Evolutionary conservation across 2,797 vertebrate genomes (phyloP).

Genomic region (Pelobates cultripes): DNA sequence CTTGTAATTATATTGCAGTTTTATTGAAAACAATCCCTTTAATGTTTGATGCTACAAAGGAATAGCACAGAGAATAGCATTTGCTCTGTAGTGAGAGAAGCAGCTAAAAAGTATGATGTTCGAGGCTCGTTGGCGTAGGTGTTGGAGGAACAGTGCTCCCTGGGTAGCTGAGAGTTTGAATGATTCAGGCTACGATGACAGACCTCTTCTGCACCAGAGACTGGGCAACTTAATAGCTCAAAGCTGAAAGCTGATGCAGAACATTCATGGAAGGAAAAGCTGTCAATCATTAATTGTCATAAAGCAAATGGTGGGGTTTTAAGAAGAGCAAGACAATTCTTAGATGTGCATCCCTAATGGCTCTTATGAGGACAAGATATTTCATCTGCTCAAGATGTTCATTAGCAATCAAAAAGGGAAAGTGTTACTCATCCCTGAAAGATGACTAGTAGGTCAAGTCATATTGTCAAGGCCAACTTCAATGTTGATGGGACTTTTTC

Average conservation of each 20-base stretch:
- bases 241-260: not conserved
- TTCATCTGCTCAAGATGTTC: too few species aligned
- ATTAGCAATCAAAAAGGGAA: too few species aligned
- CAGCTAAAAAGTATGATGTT: not conserved
- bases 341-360: too few species aligned
- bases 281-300: not conserved
- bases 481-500: too few species aligned
- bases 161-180: not conserved
- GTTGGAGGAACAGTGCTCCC: not conserved
- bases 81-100: not conserved
- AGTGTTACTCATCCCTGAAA: too few species aligned
- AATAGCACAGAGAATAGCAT: slow-evolving; percentile 20
- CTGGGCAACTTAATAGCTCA: not conserved
- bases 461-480: too few species aligned
- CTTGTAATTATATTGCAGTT: slow-evolving; percentile 71
- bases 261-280: not conserved
- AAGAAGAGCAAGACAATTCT: too few species aligned
- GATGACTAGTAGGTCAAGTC: too few species aligned
- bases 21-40: slow-evolving; percentile 70
- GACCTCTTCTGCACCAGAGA: not conserved
- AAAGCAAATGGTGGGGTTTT: too few species aligned
- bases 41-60: slow-evolving; percentile 68
- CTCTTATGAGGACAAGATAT: too few species aligned
- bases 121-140: not conserved
- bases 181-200: not conserved